Base-by-base conservation (phyloP, 2,888 invertebrate species). In the Abrostola triplasia region DNA sequence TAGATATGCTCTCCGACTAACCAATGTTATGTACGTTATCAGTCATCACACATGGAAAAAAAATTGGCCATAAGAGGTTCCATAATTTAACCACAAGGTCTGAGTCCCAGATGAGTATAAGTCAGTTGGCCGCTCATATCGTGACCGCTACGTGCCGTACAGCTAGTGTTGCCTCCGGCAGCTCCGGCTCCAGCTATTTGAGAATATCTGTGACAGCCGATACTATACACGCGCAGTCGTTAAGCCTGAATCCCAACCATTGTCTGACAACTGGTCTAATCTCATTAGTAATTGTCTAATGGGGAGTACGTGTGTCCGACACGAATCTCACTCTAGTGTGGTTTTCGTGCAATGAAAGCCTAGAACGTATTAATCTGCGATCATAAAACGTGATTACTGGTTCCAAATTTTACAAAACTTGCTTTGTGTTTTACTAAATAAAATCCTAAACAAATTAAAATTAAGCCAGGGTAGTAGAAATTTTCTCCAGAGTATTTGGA, bases 231-330 rank as follows among this genome's bases (percentile, higher is more conserved):
- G 50, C 9, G 50, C 36, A 12, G 50, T 50, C 36, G 36, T 47
- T 47, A 47, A 24, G 24, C 44, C 24, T 9, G 44, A 24, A 24
- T 24, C 5, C 44, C 13, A 13, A n/a, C 36, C n/a, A 36, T 36
- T 12, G 37, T n/a, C 53, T 37, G 24, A 53, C 24, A 47, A 47
- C 44, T 47, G 24, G 44, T 24, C 13, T 47, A 47, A 47, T 47
- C 44, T 47, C 24, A 47, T 47, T 47, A 47, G 44, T 47, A 4
- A 41, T 24, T 24, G 44, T 13, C 24, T 47, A 24, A 47, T 47
- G 24, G 44, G 44, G 9, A 47, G 12, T 47, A 47, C 44, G 44
- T 47, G 13, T 13, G 44, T 13, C 44, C 44, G n/a, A 13, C 44
- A 13, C 12, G 40, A 13, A 44, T 44, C 13, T 44, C 44, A 12